Evolutionary conservation across 2,797 vertebrate genomes (phyloP), one percentile per base, ranked within the genome.

Genomic region (Coluber constrictor): DNA sequence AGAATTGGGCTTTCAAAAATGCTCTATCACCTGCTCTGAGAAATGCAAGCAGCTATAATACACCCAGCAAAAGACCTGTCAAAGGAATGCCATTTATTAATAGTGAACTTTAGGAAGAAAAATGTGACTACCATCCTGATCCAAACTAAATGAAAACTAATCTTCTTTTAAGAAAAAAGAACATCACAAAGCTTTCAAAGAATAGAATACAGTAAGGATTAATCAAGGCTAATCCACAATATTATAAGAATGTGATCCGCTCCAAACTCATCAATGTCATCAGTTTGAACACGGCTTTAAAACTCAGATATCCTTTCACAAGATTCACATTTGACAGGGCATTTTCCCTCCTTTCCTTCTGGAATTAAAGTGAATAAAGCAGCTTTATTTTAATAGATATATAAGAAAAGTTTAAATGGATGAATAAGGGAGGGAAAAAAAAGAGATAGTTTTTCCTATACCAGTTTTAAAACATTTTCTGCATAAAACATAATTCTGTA

Each of bases 251-350:
- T 95, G 92, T 95, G 92, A 96, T 97, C 94, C 97, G 93, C 92
- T 96, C 94, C 95, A 96, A 96, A 93, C 57, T 87, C 91, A 90
- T 97, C 95, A 96, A 96, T 95, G 93, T 96, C 97, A 95, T 95
- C 93, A 86, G 87, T 94, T 92, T 96, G 92, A 95, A 94, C 95
- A 94, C 93, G 95, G 95, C 93, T 96, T 96, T 95, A 93, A 96
- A 97, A 97, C 96, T 96, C 95, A 96, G 94, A 96, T 95, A 94
- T 95, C 95, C 93, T 96, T 96, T 94, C 97, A 95, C 90, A 95
- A 95, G 93, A 96, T 95, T 94, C 95, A 95, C 13, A 94, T 93
- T 93, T 96, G 94, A 93, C 88, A 96, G 94, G 93, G 89, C 95
- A 9, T 91, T 87, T 96, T 89, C 89, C 61, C 25, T 87, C 92